A percentile compares a stretch with the other conserved stretches of the same genome.
phyloP scores from a whole-genome alignment of 2,797 vertebrate genomes.

The Oophaga sylvatica region DNA sequence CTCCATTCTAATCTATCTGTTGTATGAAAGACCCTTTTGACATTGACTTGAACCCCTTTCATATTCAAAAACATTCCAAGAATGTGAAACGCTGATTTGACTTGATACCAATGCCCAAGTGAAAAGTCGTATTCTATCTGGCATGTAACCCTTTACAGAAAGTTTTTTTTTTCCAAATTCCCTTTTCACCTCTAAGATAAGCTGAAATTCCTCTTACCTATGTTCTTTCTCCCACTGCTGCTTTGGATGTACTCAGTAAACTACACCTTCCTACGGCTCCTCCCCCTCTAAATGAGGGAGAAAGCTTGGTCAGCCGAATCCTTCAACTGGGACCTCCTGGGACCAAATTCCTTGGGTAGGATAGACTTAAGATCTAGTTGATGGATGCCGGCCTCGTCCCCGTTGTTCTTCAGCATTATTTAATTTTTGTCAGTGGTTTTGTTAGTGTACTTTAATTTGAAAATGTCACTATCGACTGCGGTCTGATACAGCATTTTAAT shows the following conservation, averaged over 20 bases:
- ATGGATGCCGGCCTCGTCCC: conserved; percentile 86
- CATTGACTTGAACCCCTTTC: background rate
- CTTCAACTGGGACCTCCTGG: conserved; percentile 99
- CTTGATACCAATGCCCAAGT: background rate
- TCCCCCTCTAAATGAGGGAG: conserved; percentile 99
- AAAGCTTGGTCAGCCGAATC: conserved; percentile 99
- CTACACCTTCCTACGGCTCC: conserved; percentile 98
- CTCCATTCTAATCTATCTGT: background rate
- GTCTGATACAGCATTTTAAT: conserved; percentile 74
- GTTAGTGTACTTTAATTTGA: conserved; percentile 69
- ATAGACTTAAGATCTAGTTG: conserved; percentile 87
- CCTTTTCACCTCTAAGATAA: conserved; percentile 31
- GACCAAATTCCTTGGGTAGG: conserved; percentile 99
- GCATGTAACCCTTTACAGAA: conserved; percentile 20
- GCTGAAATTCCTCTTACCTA: conserved; percentile 78
- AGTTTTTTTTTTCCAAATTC: conserved; percentile 52
- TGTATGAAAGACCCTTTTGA: background rate
- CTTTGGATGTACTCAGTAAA: conserved; percentile 96
- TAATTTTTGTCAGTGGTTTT: conserved; percentile 73
- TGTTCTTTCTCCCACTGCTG: conserved; percentile 94
- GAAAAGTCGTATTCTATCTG: conserved; percentile 10
- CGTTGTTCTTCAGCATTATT: conserved; percentile 78
- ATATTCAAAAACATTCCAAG: background rate
- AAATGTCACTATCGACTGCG: conserved; percentile 67
- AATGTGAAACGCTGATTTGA: background rate